Evolutionary conservation across 2,797 vertebrate species (phyloP), one percentile per base, ranked within the genome.

Genomic region (Mormyrops attenuatus): DNA sequence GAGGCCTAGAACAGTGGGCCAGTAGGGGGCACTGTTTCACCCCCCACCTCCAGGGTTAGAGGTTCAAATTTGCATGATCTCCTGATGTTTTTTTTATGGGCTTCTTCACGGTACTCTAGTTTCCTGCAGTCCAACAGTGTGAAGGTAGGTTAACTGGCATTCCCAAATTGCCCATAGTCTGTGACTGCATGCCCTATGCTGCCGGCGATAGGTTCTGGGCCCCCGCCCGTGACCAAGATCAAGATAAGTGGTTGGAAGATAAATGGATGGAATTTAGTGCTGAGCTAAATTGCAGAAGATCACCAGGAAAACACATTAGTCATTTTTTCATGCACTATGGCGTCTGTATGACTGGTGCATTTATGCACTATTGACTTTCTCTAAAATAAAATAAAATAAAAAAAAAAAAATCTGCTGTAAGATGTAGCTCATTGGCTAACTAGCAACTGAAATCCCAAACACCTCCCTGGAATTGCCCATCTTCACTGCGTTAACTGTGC

Each of bases 301-400:
- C 96, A 95, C 95, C 95, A 96, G 95, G 95, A 95, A 96, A 95
- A 95, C 94, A 94, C 94, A 95, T 96, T 96, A 96, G 96, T 95
- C 95, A 96, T 96, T 96, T 89, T 95, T 96, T 95, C 30, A 9
- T 93, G 94, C 95, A 95, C 95, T 93, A 92, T 95, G 95, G 95
- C 93, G 93, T 96, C 95, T 94, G 94, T 94, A 95, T 95, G 95
- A 95, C 95, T 96, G 95, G 95, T 96, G 95, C 93, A 95, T 95
- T 94, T 93, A 93, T 93, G 95, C 92, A 94, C 93, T 95, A 96
- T 96, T 95, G 96, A 96, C 95, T 96, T 96, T 95, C 96, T 96
- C 95, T 96, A 95, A 96, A 96, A 96, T 95, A 95, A 95, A 95
- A 96, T 96, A 95, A 94, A 95, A 94, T 95, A n/a, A 2, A n/a